phyloP scores from a whole-genome alignment of 1,140 invertebrate species.

The Drosophila carrolli region DNA sequence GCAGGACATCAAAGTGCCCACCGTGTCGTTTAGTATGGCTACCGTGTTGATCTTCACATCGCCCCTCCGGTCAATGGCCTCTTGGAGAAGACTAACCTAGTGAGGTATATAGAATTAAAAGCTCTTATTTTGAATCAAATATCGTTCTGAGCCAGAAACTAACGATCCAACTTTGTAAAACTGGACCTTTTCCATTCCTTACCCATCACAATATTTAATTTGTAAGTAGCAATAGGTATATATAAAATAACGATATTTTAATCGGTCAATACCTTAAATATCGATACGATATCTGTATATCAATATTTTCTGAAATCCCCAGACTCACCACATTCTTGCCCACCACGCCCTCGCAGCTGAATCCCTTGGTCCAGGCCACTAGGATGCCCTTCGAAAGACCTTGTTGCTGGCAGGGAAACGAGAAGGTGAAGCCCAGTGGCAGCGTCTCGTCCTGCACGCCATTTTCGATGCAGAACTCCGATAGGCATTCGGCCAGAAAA shows the following conservation, averaged over 20 bases:
- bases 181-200: too few species aligned
- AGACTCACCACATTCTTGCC: slow-evolving; percentile 93
- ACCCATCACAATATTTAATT: too few species aligned
- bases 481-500: slow-evolving; percentile 98
- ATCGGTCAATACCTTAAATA: too few species aligned
- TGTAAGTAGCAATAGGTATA: too few species aligned
- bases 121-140: too few species aligned
- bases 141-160: too few species aligned
- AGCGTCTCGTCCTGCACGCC: slow-evolving; percentile 87
- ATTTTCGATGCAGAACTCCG: slow-evolving; percentile 93
- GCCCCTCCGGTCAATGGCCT: slow-evolving; percentile 88
- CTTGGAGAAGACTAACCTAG: slow-evolving; percentile 90
- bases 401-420: slow-evolving; percentile 96
- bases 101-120: too few species aligned
- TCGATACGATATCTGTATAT: too few species aligned
- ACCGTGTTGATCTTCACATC: slow-evolving; percentile 90
- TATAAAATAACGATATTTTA: too few species aligned
- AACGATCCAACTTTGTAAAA: too few species aligned
- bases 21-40: slow-evolving; percentile 98
- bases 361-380: slow-evolving; percentile 93
- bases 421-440: slow-evolving; percentile 97
- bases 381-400: slow-evolving; percentile 95
- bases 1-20: slow-evolving; percentile 92
- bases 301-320: neutral
- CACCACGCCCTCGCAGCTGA: slow-evolving; percentile 61